Percentiles rank a stretch among this genome's conserved stretches.
Evolutionary conservation across 2,797 vertebrate species (phyloP).

Genomic region (Limnodromus scolopaceus): DNA sequence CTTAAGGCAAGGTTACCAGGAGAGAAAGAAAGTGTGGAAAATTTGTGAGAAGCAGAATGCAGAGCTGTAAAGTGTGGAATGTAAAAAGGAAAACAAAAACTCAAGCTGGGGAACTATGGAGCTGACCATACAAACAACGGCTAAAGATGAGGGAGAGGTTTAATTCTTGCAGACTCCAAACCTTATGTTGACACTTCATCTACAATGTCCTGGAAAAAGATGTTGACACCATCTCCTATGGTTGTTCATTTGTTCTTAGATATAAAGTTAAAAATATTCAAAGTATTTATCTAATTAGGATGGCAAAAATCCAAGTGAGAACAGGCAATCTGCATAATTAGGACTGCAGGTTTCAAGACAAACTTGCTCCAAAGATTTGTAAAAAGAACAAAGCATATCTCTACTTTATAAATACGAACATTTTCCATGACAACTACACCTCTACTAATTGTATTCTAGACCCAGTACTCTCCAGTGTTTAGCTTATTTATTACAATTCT

Average conservation of each 20-base stretch:
- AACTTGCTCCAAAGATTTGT: background rate
- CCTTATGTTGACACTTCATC: background rate
- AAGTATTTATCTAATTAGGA: background rate
- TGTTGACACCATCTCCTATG: background rate
- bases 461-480: background rate
- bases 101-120: background rate
- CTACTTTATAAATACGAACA: background rate
- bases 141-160: background rate
- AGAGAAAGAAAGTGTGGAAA: background rate
- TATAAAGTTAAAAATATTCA: background rate
- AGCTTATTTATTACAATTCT: conserved; percentile 3
- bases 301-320: background rate
- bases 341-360: background rate
- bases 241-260: background rate
- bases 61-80: background rate
- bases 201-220: background rate
- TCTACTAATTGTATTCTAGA: background rate
- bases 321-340: background rate
- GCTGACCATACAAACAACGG: background rate
- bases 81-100: background rate
- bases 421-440: background rate
- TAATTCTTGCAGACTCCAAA: background rate
- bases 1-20: background rate
- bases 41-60: background rate
- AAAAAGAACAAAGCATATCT: background rate